These are phyloP conservation scores for Aphrocallistes beatrix DNA, from an alignment of 37 sponge, comb jelly and placozoan species.

Conservation along the genomic window DNA sequence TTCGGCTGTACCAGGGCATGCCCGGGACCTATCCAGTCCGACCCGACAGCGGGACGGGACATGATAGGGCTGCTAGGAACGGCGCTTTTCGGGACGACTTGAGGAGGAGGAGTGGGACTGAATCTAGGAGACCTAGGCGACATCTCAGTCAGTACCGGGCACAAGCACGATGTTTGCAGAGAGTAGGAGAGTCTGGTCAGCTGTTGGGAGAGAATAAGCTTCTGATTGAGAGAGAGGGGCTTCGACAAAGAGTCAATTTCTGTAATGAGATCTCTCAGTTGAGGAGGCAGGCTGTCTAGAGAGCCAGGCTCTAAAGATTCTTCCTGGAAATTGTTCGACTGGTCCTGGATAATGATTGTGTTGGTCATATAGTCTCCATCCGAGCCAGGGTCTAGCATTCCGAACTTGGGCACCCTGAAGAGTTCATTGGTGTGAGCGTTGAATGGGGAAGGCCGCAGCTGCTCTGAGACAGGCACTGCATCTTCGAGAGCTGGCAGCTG, in stretches of 20 bases:
- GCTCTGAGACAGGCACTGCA: no score
- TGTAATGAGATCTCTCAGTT: not conserved
- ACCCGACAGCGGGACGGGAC: not conserved
- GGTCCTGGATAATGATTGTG: no score
- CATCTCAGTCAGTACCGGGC: not conserved
- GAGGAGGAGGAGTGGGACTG: not conserved
- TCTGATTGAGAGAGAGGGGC: not conserved
- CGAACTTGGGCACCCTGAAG: no score
- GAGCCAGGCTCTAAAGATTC: no score
- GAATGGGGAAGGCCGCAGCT: no score
- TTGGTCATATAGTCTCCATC: no score
- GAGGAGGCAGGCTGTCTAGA: not conserved
- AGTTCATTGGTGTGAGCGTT: no score
- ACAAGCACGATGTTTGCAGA: not conserved
- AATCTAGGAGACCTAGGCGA: not conserved
- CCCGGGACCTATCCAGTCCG: not conserved
- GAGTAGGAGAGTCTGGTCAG: not conserved
- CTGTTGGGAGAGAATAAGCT: not conserved
- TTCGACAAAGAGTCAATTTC: not conserved
- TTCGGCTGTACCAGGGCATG: not conserved
- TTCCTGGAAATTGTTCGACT: no score
- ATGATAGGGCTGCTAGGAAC: not conserved
- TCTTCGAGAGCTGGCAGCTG: no score
- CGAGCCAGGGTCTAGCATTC: no score
- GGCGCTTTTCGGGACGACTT: not conserved